These are phyloP conservation scores for Poeciliopsis paucimaculata DNA, from an alignment of 2,797 vertebrate species.

Conservation along the genomic window DNA sequence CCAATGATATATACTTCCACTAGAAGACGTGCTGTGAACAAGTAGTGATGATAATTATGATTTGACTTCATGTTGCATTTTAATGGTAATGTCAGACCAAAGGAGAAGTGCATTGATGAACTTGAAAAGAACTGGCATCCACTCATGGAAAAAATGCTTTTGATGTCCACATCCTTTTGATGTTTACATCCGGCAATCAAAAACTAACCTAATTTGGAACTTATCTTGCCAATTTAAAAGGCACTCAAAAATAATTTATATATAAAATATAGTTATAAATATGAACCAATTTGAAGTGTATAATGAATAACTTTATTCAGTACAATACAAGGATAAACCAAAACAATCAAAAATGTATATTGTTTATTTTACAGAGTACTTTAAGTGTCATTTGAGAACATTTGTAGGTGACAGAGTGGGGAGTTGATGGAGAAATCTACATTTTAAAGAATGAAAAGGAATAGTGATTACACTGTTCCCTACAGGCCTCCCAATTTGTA, in stretches of 20 bases:
- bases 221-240: constrained; percentile 31
- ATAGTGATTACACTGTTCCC: too few species aligned
- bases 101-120: constrained; percentile 45
- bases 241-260: background rate
- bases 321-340: background rate
- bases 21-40: constrained; percentile 31
- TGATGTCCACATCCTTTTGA: constrained; percentile 58
- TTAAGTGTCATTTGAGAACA: background rate
- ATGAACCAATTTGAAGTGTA: background rate
- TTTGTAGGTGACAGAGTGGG: too few species aligned
- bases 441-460: too few species aligned
- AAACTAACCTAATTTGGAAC: constrained; percentile 23
- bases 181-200: constrained; percentile 33
- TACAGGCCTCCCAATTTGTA: too few species aligned
- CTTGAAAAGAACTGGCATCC: constrained; percentile 42
- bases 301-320: background rate
- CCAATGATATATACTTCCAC: constrained; percentile 48
- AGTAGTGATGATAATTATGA: constrained; percentile 45
- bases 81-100: constrained; percentile 55
- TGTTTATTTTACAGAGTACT: background rate
- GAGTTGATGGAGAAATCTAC: too few species aligned
- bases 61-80: constrained; percentile 45
- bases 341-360: background rate
- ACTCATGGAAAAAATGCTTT: constrained; percentile 37
- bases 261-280: constrained; percentile 19